These are phyloP conservation scores for Geodia barretti DNA, from an alignment of 37 sponge, comb jelly and placozoan species.

Conservation along the genomic window DNA sequence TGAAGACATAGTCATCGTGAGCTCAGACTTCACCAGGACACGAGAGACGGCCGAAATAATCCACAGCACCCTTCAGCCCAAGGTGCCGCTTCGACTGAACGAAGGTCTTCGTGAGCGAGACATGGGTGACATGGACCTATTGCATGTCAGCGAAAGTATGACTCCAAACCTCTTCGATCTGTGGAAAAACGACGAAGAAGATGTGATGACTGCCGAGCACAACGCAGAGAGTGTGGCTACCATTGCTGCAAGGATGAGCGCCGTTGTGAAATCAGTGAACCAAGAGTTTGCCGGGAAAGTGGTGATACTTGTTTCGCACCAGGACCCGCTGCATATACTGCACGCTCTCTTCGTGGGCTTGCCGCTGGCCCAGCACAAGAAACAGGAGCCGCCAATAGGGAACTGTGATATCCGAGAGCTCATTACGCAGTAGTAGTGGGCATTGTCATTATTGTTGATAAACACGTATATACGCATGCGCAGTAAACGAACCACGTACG, in stretches of 20 bases:
- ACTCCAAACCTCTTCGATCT: not conserved
- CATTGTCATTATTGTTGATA: too few relatives aligned
- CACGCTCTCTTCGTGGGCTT: constrained; percentile 12
- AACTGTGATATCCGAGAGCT: constrained; percentile 48
- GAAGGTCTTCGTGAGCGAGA: constrained; percentile 15
- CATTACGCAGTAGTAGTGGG: too few relatives aligned
- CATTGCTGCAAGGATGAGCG: constrained; percentile 2
- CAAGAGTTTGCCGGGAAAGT: constrained; percentile 12
- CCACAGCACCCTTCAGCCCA: not conserved
- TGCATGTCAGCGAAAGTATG: not conserved
- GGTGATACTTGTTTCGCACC: constrained; percentile 40
- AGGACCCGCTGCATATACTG: constrained; percentile 34
- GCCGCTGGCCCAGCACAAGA: constrained; percentile 4
- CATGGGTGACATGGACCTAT: constrained; percentile 1
- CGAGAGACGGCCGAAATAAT: constrained; percentile 33
- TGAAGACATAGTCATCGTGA: not conserved
- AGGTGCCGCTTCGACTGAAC: not conserved
- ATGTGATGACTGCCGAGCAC: constrained; percentile 9
- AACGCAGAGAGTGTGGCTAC: constrained; percentile 34
- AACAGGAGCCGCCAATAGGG: not conserved
- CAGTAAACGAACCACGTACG: too few relatives aligned
- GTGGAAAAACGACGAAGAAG: constrained; percentile 3
- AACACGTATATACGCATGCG: too few relatives aligned
- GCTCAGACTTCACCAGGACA: constrained; percentile 30
- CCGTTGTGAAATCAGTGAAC: constrained; percentile 11